Evolutionary conservation across 2,888 invertebrate species (phyloP).

Genomic region (Teleogryllus oceanicus): DNA sequence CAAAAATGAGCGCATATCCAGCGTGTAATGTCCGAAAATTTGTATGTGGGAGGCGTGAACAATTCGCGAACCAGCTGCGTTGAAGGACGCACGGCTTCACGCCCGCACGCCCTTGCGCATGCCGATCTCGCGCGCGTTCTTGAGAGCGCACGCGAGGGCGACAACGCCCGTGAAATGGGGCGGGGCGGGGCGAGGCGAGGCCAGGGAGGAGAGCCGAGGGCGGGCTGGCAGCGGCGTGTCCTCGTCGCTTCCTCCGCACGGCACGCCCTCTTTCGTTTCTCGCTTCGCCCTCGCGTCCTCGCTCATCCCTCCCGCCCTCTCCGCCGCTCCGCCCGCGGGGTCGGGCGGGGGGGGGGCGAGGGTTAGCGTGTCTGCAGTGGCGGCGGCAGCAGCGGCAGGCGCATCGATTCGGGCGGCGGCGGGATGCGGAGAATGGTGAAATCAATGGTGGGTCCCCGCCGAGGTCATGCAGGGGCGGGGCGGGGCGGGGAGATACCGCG

Average conservation of each 20-base stretch:
- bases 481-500: background rate
- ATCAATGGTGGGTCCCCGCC: background rate
- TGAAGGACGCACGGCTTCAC: background rate
- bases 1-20: no score
- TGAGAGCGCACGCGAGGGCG: background rate
- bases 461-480: background rate
- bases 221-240: no score
- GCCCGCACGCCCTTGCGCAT: background rate
- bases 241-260: no score
- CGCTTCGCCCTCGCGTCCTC: no score
- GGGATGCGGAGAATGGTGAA: conserved; percentile 18
- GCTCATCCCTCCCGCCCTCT: no score
- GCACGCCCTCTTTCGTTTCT: no score
- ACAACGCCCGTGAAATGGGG: background rate
- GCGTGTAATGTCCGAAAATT: no score
- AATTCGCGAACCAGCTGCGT: no score
- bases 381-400: background rate
- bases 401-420: background rate
- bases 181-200: background rate
- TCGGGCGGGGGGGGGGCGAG: background rate
- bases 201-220: background rate
- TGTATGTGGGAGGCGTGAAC: no score
- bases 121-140: background rate
- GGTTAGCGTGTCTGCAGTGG: conserved; percentile 18
- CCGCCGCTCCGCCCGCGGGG: background rate